Percentiles rank a stretch among this genome's conserved stretches.
Evolutionary conservation across 2,888 invertebrate genomes (phyloP).

Genomic region (Panorpa germanica): DNA sequence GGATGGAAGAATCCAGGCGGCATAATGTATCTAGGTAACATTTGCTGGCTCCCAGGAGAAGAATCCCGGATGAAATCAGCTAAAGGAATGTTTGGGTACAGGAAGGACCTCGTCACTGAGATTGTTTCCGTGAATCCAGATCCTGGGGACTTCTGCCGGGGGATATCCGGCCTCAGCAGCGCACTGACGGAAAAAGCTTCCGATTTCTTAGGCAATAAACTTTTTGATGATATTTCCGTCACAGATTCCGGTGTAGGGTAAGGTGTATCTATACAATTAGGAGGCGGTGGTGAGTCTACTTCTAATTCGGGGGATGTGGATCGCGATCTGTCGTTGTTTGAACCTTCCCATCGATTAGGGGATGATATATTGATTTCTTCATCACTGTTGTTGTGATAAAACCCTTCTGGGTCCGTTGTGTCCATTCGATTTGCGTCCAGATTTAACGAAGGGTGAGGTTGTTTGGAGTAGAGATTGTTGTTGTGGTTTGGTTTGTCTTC

Average conservation of each 20-base stretch:
- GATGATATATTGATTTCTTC: conserved; percentile 24
- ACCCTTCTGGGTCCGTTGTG: conserved; percentile 27
- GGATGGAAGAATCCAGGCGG: conserved; percentile 26
- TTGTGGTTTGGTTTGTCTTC: conserved; percentile 29
- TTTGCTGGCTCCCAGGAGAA: conserved; percentile 15
- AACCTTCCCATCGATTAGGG: conserved; percentile 14
- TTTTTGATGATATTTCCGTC: neutral
- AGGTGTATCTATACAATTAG: too few relatives aligned
- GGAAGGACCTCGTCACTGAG: conserved; percentile 34
- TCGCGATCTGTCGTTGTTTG: conserved; percentile 26
- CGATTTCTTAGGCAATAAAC: conserved; percentile 37
- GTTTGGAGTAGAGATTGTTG: conserved; percentile 21
- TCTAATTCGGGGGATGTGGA: conserved; percentile 53
- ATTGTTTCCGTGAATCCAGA: conserved; percentile 26
- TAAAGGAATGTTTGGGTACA: conserved; percentile 40
- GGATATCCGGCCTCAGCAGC: conserved; percentile 60
- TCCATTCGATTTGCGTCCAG: conserved; percentile 20
- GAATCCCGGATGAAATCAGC: conserved; percentile 41
- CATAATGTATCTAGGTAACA: conserved; percentile 8
- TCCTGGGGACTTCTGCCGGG: conserved; percentile 27
- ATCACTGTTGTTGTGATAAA: conserved; percentile 34
- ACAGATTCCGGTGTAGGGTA: too few relatives aligned
- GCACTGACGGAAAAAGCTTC: conserved; percentile 75
- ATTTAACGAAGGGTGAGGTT: conserved; percentile 11
- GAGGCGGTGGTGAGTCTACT: conserved; percentile 53